Percentiles rank a stretch among this genome's conserved stretches.
Conservation (phyloP, 2,797 vertebrate genomes). For the Podargus strigoides region DNA sequence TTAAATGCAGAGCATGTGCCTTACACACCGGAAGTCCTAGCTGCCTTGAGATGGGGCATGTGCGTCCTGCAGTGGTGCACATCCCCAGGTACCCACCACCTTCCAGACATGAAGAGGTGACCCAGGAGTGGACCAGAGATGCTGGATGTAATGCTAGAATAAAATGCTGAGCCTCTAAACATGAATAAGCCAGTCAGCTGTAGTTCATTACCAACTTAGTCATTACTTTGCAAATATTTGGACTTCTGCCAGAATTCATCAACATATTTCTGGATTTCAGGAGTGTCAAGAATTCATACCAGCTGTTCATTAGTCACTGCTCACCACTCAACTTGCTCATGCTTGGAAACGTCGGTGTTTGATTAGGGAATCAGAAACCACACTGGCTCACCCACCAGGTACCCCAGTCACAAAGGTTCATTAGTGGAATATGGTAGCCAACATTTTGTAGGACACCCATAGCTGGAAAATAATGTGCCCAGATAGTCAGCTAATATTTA, state of each 20-base stretch:
- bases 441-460: background rate
- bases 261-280: slow-evolving; percentile 51
- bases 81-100: background rate
- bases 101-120: background rate
- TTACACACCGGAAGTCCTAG: background rate
- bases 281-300: slow-evolving; percentile 59
- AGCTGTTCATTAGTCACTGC: slow-evolving; percentile 60
- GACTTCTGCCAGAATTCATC: slow-evolving; percentile 50
- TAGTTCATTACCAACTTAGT: slow-evolving; percentile 48
- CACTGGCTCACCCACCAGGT: background rate
- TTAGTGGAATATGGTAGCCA: background rate
- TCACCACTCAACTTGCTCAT: slow-evolving; percentile 10
- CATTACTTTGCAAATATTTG: slow-evolving; percentile 50
- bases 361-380: background rate
- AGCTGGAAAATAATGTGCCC: background rate
- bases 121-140: background rate
- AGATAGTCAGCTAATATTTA: background rate
- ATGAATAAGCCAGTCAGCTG: slow-evolving; percentile 29
- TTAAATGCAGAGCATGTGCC: no score
- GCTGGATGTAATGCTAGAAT: background rate
- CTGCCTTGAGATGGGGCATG: background rate
- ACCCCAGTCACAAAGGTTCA: background rate
- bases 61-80: background rate
- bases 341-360: background rate
- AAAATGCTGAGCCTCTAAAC: background rate